Base-by-base conservation (phyloP, 2,113 vertebrate genomes). In the Siphamia tubifer region DNA sequence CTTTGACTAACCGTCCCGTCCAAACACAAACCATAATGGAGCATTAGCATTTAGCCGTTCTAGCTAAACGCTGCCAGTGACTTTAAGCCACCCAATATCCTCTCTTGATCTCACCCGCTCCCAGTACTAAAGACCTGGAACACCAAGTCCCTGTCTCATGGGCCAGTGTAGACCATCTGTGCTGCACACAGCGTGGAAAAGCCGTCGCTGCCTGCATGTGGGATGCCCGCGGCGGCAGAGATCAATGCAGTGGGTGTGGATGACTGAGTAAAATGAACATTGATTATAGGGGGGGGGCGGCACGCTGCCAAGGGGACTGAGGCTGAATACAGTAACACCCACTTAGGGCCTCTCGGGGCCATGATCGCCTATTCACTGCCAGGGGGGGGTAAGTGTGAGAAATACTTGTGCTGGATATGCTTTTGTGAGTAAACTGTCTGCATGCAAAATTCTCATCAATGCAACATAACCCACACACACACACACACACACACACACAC, bases 231-330 rank as follows among this genome's bases (percentile, higher is more conserved):
- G 63, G 49, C 11, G 24, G 56, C 68, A 17, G 32, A 48, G 83
- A 87, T 87, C 81, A 79, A 84, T 83, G 76, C 0, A 16, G 63
- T 55, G 69, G 76, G 77, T 81, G 85, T 81, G 71, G 77, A 79
- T 61, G 76, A 88, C 72, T 47, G 68, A 82, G 75, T 77, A 68
- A 88, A 90, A 86, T 83, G 42, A 87, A 64, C 79, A 81, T 68
- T 75, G 75, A 89, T 88, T 84, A 77, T 70, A n/a, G 54, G 60
- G 61, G 60, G 61, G 43, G 68, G 65, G 67, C 13, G 25, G 74
- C 48, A 56, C 27, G 3, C 42, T 64, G 81, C 79, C 79, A 80
- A 73, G 16, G 21, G 49, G 65, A 70, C 1, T 32, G 34, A 43
- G 25, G 61, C 48, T 74, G 38, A 40, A 31, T n/a, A n/a, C n/a